Conservation (phyloP, 2,113 vertebrate species). For the Protobothrops mucrosquamatus region DNA sequence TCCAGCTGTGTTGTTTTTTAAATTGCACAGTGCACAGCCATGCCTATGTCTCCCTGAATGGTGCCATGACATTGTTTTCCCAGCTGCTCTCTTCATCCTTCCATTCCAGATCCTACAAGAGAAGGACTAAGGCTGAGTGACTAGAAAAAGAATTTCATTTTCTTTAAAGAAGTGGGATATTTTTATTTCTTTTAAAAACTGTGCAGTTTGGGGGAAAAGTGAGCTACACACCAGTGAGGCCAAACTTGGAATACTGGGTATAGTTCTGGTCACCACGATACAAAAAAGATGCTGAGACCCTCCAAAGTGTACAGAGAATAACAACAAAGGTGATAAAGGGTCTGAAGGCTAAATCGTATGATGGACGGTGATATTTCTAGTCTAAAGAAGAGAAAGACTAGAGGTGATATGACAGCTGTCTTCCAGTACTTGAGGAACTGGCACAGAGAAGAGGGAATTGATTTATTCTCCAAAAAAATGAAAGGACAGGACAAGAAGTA, state of each 20-base stretch:
- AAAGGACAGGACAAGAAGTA: background rate
- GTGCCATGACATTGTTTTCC: background rate
- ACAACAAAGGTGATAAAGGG: background rate
- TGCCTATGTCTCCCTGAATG: background rate
- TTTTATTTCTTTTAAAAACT: background rate
- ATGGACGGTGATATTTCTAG: background rate
- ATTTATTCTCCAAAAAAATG: background rate
- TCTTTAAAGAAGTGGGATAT: background rate
- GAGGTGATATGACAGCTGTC: background rate
- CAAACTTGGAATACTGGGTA: background rate
- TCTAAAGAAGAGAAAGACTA: background rate
- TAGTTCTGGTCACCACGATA: background rate
- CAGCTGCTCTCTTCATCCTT: slow-evolving; percentile 28
- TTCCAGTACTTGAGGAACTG: background rate
- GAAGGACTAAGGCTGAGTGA: background rate
- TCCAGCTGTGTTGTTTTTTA: slow-evolving; percentile 1
- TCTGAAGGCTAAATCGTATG: background rate
- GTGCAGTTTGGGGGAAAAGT: background rate
- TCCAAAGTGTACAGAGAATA: background rate
- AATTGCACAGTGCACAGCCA: background rate
- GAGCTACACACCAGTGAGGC: background rate
- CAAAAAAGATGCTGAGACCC: background rate
- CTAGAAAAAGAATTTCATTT: background rate
- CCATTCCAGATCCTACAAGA: background rate
- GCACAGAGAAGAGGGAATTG: background rate